phyloP scores from a whole-genome alignment of 2,113 vertebrate species.

The Eubucco bourcierii region DNA sequence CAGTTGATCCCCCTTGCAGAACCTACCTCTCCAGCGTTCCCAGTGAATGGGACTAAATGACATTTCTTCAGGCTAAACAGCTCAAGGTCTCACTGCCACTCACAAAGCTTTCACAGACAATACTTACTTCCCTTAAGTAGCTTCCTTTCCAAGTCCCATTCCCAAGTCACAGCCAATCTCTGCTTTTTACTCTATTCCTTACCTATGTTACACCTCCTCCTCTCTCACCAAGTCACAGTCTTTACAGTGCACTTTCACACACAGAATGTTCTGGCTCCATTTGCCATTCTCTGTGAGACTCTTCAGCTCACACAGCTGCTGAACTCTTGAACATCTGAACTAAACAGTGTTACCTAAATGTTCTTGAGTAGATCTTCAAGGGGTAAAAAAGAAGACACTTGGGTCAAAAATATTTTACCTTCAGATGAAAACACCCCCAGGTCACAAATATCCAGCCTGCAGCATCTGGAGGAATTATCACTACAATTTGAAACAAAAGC shows the following conservation, averaged over 20 bases:
- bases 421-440: neutral
- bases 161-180: neutral
- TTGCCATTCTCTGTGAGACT: neutral
- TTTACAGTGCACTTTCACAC: neutral
- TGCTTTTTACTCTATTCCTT: neutral
- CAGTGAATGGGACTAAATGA: fast-evolving
- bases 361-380: neutral
- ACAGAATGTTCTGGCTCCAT: neutral
- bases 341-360: neutral
- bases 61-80: neutral
- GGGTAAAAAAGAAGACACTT: neutral
- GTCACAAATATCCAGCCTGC: neutral
- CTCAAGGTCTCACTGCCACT: neutral
- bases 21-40: neutral
- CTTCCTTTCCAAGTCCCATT: neutral
- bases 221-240: neutral
- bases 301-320: neutral
- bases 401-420: neutral
- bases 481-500: neutral
- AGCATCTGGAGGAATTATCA: neutral
- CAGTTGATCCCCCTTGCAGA: neutral
- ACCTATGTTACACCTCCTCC: neutral
- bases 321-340: neutral
- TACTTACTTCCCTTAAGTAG: neutral
- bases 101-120: neutral